phyloP scores from a whole-genome alignment of 2,797 vertebrate species.

The Todus mexicanus region DNA sequence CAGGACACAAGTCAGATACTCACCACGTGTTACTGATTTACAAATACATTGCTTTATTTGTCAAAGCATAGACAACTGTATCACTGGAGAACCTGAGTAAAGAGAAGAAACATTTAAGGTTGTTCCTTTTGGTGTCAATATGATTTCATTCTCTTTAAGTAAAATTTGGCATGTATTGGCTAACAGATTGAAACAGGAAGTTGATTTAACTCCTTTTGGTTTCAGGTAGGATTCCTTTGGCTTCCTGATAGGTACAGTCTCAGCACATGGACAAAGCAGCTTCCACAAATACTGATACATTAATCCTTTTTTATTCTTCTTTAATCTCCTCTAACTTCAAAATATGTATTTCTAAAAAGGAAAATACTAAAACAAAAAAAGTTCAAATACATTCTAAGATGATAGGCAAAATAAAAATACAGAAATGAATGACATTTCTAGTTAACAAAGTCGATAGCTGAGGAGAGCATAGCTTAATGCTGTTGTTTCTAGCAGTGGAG shows the following conservation, averaged over 20 bases:
- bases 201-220: not conserved
- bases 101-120: not conserved
- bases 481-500: not conserved
- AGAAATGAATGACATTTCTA: not conserved
- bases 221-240: not conserved
- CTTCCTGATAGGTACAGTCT: not conserved
- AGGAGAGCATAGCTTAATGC: not conserved
- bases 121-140: not conserved
- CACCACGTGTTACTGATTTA: not conserved
- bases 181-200: not conserved
- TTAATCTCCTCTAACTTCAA: not conserved
- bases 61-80: not conserved
- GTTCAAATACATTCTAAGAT: not conserved
- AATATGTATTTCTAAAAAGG: not conserved
- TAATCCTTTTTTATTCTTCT: not conserved
- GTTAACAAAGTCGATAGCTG: not conserved
- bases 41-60: not conserved
- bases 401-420: not conserved
- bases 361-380: not conserved
- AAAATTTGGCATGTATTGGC: not conserved
- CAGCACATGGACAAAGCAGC: not conserved
- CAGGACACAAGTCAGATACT: not conserved
- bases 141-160: not conserved
- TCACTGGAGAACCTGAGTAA: not conserved
- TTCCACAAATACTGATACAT: not conserved